Percentiles rank a stretch among this genome's conserved stretches.
Evolutionary conservation across 2,113 vertebrate species (phyloP).

Genomic region (Phrynocephalus versicolor): DNA sequence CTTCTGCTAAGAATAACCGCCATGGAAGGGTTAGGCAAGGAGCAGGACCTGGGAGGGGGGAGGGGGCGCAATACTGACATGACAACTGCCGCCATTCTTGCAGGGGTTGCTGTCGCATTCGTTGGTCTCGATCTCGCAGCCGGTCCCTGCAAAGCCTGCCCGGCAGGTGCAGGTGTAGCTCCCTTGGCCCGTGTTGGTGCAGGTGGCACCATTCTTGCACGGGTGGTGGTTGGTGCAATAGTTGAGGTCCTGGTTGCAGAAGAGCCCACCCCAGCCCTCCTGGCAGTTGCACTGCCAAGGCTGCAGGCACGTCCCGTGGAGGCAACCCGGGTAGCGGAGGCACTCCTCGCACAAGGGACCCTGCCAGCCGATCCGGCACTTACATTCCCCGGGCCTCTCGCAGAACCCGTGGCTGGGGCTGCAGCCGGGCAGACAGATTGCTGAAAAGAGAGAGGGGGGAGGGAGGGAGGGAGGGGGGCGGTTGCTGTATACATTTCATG

Average conservation of each 20-base stretch:
- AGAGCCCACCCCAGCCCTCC: conserved; percentile 86
- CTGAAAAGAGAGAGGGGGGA: conserved; percentile 63
- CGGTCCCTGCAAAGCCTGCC: conserved; percentile 73
- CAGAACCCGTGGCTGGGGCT: conserved; percentile 80
- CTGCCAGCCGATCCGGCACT: conserved; percentile 84
- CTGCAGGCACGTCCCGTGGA: conserved; percentile 79
- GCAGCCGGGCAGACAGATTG: conserved; percentile 81
- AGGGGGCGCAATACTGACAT: conserved; percentile 72
- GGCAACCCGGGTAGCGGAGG: conserved; percentile 77
- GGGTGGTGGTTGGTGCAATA: conserved; percentile 87
- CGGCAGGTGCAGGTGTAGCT: conserved; percentile 84
- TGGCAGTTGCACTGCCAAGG: conserved; percentile 83
- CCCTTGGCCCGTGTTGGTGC: conserved; percentile 85
- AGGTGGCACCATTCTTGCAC: conserved; percentile 80
- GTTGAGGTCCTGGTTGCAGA: conserved; percentile 85
- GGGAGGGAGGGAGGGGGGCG: not conserved
- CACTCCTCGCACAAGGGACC: conserved; percentile 82
- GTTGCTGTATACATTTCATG: not conserved
- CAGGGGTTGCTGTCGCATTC: conserved; percentile 88
- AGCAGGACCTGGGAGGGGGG: not conserved
- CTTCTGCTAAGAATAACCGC: too few relatives aligned
- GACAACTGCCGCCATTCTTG: conserved; percentile 90
- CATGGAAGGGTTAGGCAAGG: too few relatives aligned
- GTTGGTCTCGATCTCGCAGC: conserved; percentile 81
- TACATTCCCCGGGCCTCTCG: conserved; percentile 79